Conservation (phyloP, 2,888 invertebrate species). For the Latheticus oryzae region DNA sequence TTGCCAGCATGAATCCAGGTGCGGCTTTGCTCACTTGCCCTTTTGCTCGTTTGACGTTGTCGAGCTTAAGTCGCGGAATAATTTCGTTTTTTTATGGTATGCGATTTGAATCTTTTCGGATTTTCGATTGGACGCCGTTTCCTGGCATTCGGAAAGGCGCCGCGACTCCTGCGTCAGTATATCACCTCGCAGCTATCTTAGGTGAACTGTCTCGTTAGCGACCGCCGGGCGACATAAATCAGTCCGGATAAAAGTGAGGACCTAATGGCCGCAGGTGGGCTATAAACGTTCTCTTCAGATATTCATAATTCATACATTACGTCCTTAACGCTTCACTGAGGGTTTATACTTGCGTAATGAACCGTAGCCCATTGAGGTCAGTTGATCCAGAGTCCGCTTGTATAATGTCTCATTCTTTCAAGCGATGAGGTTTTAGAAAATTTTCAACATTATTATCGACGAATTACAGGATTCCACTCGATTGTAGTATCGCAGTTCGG, state of each 20-base stretch:
- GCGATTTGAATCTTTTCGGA: conserved; percentile 48
- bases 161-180: conserved; percentile 46
- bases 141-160: conserved; percentile 48
- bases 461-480: conserved; percentile 3
- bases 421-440: too few relatives aligned
- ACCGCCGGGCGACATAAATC: conserved; percentile 59
- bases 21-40: conserved; percentile 8
- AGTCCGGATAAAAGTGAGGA: conserved; percentile 59
- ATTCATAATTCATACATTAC: conserved; percentile 60
- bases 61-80: conserved; percentile 30
- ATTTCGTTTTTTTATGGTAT: conserved; percentile 39
- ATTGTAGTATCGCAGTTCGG: too few relatives aligned
- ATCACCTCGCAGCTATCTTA: conserved; percentile 45
- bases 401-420: conserved; percentile 55
- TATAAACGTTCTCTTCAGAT: conserved; percentile 57
- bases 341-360: conserved; percentile 49
- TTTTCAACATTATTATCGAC: conserved; percentile 5
- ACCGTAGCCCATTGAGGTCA: conserved; percentile 45
- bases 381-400: conserved; percentile 52
- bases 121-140: conserved; percentile 50
- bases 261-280: conserved; percentile 63
- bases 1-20: conserved; percentile 9
- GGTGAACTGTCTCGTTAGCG: conserved; percentile 56
- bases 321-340: conserved; percentile 48
- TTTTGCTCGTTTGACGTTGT: conserved; percentile 16